These are phyloP conservation scores for Condylura cristata DNA, from an alignment of 2,113 vertebrate species.

Conservation along the genomic window DNA sequence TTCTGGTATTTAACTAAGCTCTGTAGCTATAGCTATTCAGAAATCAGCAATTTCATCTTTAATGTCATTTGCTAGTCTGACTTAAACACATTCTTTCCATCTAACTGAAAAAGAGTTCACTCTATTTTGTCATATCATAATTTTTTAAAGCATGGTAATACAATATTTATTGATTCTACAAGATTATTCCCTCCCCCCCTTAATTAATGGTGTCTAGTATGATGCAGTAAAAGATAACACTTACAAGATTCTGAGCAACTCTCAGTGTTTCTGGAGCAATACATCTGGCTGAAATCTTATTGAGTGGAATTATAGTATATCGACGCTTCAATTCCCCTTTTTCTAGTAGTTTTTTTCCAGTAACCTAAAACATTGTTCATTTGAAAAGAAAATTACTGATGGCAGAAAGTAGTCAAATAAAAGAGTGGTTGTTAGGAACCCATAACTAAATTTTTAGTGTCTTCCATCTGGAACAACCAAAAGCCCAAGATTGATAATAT, in stretches of 20 bases:
- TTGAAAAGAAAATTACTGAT: neutral
- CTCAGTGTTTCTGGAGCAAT: slow-evolving; percentile 85
- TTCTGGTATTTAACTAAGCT: neutral
- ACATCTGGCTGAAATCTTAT: slow-evolving; percentile 93
- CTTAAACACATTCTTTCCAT: slow-evolving; percentile 13
- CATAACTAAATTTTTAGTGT: slow-evolving; percentile 7
- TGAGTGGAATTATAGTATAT: slow-evolving; percentile 97
- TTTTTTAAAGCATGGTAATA: neutral
- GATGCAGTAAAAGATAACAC: slow-evolving; percentile 54
- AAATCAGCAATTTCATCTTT: slow-evolving; percentile 7
- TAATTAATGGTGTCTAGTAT: neutral
- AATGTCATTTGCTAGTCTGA: neutral
- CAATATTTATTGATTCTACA: neutral
- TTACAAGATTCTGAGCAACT: slow-evolving; percentile 92
- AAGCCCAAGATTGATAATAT: neutral
- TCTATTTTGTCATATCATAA: neutral
- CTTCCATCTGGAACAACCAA: neutral
- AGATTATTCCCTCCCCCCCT: neutral
- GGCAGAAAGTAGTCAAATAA: slow-evolving; percentile 35
- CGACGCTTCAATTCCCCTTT: slow-evolving; percentile 93
- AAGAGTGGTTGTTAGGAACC: slow-evolving; percentile 11
- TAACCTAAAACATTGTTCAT: slow-evolving; percentile 87
- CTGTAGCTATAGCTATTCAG: neutral
- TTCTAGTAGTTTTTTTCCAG: slow-evolving; percentile 95
- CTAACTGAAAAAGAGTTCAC: neutral